These are phyloP conservation scores for Patella ulyssiponensis DNA, from an alignment of 2,888 invertebrate genomes.

Conservation along the genomic window DNA sequence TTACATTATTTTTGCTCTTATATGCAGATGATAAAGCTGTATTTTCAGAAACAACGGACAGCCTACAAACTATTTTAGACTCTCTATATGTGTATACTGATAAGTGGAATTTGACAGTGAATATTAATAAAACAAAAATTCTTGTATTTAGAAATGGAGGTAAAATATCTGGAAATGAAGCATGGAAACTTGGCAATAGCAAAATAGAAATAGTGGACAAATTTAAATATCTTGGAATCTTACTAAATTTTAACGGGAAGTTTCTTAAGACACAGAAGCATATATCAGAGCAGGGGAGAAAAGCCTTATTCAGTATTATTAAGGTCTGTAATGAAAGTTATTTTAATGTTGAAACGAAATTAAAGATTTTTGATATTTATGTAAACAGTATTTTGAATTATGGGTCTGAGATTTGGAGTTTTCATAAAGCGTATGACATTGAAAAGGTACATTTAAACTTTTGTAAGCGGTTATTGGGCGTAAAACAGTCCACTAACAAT, in stretches of 20 bases:
- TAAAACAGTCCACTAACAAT: slow-evolving; percentile 5
- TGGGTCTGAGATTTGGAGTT: slow-evolving; percentile 14
- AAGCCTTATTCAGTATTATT: slow-evolving; percentile 4
- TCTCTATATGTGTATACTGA: background rate
- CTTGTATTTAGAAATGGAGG: background rate
- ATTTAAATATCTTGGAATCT: background rate
- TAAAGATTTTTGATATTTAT: slow-evolving; percentile 12
- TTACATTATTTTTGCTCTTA: background rate
- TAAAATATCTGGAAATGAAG: slow-evolving; percentile 6
- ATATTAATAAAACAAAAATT: background rate
- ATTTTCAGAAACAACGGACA: background rate
- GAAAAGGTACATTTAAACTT: slow-evolving; percentile 16
- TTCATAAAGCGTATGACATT: background rate
- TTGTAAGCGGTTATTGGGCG: background rate
- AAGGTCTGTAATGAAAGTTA: slow-evolving; percentile 6
- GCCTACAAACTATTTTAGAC: background rate
- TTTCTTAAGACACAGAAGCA: background rate
- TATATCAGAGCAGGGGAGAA: slow-evolving; percentile 6
- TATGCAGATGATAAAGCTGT: background rate
- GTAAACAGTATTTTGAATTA: slow-evolving; percentile 11
- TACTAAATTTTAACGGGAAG: background rate
- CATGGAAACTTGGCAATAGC: background rate
- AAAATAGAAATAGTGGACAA: background rate
- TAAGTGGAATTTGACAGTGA: slow-evolving; percentile 2
- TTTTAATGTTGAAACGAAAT: slow-evolving; percentile 17